These are phyloP conservation scores for Odontomachus brunneus DNA, from an alignment of 1,140 invertebrate genomes.

Conservation along the genomic window DNA sequence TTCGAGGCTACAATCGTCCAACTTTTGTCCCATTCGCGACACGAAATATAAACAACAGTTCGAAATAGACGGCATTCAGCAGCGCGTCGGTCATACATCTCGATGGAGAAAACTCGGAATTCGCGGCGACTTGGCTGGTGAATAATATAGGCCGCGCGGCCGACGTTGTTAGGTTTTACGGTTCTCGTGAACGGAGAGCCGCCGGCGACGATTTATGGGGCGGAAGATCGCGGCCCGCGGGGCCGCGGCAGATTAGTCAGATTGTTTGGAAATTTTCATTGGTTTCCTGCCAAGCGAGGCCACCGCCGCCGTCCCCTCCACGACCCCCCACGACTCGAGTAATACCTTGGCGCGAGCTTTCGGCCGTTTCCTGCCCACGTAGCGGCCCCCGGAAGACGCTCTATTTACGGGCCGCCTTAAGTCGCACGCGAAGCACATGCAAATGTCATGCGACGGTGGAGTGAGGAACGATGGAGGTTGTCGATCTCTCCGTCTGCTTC, in stretches of 20 bases:
- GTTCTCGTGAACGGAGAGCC: slow-evolving; percentile 18
- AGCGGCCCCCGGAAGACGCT: slow-evolving; percentile 25
- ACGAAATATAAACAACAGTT: no score
- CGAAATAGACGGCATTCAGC: neutral
- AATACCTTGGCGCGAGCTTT: slow-evolving; percentile 21
- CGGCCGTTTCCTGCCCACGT: slow-evolving; percentile 43
- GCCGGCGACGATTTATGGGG: slow-evolving; percentile 29
- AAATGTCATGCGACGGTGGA: slow-evolving; percentile 40
- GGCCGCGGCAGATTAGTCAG: slow-evolving; percentile 51
- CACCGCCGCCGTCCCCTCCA: neutral
- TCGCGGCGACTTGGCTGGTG: neutral
- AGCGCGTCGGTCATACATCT: neutral
- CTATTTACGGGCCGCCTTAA: slow-evolving; percentile 44
- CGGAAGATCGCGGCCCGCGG: slow-evolving; percentile 39
- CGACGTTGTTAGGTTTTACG: slow-evolving; percentile 48
- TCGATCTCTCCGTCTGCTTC: neutral
- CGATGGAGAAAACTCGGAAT: neutral
- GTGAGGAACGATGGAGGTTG: neutral
- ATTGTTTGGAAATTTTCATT: slow-evolving; percentile 61
- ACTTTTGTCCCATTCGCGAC: no score
- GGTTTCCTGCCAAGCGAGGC: slow-evolving; percentile 41
- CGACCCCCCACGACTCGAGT: neutral
- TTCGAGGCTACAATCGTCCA: no score
- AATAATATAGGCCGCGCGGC: slow-evolving; percentile 41
- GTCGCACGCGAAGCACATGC: slow-evolving; percentile 51